A percentile compares a stretch with the other conserved stretches of the same genome.
These are phyloP conservation scores for Aphidius gifuensis DNA, from an alignment of 1,140 invertebrate species.

Conservation along the genomic window DNA sequence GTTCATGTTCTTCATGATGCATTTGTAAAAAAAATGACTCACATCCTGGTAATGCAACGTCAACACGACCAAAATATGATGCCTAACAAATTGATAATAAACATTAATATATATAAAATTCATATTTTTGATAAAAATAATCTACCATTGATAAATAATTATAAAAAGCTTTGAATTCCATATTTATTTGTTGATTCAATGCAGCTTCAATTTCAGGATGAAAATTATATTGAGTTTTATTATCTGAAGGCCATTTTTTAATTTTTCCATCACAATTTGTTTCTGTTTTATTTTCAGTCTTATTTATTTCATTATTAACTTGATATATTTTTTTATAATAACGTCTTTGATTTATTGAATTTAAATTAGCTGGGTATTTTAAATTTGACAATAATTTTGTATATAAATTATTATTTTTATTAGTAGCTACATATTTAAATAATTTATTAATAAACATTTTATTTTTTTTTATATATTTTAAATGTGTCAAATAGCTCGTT, in stretches of 20 bases:
- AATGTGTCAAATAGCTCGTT: no score
- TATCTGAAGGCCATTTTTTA: conserved; percentile 38
- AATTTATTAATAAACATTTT: not conserved
- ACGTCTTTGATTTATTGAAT: not conserved
- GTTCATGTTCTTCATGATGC: conserved; percentile 43
- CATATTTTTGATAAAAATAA: not conserved
- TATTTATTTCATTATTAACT: not conserved
- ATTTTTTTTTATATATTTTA: no score
- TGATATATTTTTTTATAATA: conserved; percentile 1
- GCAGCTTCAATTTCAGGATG: conserved; percentile 40
- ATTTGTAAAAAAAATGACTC: conserved; percentile 45
- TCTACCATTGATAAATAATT: conserved; percentile 46
- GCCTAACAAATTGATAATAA: conserved; percentile 29
- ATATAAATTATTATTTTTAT: not conserved
- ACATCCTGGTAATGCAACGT: conserved; percentile 43
- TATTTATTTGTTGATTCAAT: conserved; percentile 41
- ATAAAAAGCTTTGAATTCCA: conserved; percentile 45
- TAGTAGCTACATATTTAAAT: not conserved
- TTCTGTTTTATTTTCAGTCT: conserved; percentile 8
- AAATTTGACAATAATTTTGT: conserved; percentile 3
- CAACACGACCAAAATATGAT: conserved; percentile 42
- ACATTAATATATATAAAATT: not conserved
- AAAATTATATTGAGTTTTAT: conserved; percentile 38
- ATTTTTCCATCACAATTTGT: conserved; percentile 18
- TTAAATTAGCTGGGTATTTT: not conserved